These are phyloP conservation scores for Alloscopus bannaensis DNA, from an alignment of 2,888 invertebrate species.

Conservation along the genomic window DNA sequence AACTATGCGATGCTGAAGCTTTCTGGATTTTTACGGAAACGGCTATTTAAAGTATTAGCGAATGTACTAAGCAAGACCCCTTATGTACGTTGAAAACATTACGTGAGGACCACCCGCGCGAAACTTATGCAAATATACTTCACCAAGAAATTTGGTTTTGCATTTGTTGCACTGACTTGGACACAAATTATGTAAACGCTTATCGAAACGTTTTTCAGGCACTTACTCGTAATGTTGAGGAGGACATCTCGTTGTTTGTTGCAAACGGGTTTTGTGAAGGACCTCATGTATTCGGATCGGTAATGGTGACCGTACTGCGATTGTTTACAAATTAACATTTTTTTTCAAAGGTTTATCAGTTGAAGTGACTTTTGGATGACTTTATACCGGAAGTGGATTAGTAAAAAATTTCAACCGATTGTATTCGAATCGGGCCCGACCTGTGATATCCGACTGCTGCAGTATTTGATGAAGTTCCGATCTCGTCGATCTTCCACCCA, in stretches of 20 bases:
- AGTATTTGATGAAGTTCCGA: slow-evolving; percentile 62
- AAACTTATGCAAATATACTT: too few species aligned
- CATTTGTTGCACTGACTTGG: too few species aligned
- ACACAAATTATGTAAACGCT: neutral
- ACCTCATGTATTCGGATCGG: slow-evolving; percentile 50
- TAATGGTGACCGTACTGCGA: slow-evolving; percentile 65
- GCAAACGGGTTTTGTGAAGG: slow-evolving; percentile 63
- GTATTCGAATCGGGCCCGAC: slow-evolving; percentile 53
- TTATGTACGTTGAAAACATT: too few species aligned
- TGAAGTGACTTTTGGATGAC: neutral
- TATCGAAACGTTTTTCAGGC: neutral
- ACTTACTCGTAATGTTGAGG: slow-evolving; percentile 61
- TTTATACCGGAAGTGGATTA: too few species aligned
- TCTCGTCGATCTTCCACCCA: slow-evolving; percentile 70
- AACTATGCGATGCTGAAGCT: too few species aligned
- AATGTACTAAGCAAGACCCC: too few species aligned
- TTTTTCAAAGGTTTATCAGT: neutral
- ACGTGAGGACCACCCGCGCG: too few species aligned
- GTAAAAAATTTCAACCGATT: neutral
- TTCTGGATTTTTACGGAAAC: too few species aligned
- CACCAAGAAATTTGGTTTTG: too few species aligned
- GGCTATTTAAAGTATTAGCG: too few species aligned
- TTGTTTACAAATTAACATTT: neutral
- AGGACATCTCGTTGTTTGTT: slow-evolving; percentile 62
- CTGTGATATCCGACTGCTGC: slow-evolving; percentile 53